A percentile compares a stretch with the other conserved stretches of the same genome.
These are phyloP conservation scores for Urocitellus parryii DNA, from an alignment of 2,113 vertebrate species.

Conservation along the genomic window DNA sequence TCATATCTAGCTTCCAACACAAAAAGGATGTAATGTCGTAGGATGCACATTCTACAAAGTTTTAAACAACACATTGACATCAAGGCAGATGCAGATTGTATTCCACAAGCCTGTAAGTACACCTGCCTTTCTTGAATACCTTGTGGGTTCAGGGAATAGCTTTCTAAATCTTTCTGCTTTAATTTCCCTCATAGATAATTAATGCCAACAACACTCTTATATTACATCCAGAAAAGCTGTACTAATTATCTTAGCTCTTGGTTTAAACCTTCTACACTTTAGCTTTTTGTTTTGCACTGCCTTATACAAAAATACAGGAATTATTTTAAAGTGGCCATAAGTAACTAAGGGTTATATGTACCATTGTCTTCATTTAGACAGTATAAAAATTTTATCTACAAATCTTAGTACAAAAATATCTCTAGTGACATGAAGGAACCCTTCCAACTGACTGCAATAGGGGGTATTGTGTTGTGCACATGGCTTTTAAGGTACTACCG, in stretches of 20 bases:
- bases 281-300: background rate
- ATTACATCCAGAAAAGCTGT: background rate
- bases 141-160: background rate
- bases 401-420: background rate
- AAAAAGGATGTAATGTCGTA: background rate
- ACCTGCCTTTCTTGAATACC: background rate
- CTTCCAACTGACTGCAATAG: too few relatives aligned
- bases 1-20: background rate
- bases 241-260: background rate
- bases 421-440: background rate
- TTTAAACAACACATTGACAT: background rate
- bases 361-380: background rate
- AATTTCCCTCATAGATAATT: background rate
- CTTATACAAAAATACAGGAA: background rate
- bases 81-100: background rate
- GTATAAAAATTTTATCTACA: background rate
- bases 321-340: background rate
- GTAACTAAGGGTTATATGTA: background rate
- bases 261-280: background rate
- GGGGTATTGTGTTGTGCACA: background rate
- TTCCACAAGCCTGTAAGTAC: background rate
- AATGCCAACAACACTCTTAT: background rate
- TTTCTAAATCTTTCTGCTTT: slow-evolving; percentile 1
- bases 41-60: background rate
- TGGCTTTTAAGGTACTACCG: background rate